Conservation (phyloP, 2,797 vertebrate species). For the Sebastes itinus region DNA sequence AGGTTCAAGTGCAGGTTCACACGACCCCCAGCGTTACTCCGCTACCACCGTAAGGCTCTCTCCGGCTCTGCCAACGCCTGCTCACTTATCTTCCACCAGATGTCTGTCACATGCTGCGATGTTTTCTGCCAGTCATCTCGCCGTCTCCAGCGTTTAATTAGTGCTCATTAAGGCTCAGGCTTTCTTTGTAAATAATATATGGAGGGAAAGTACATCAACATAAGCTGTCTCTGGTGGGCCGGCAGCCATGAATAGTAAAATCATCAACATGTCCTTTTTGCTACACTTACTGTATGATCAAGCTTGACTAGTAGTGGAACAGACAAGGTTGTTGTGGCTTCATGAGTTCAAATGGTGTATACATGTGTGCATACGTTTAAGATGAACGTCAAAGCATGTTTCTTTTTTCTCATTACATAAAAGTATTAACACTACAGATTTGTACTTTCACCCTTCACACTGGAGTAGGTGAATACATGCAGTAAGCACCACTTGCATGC, state of each 20-base stretch:
- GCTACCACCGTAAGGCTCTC: conserved; percentile 36
- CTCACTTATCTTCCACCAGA: conserved; percentile 72
- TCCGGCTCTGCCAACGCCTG: conserved; percentile 33
- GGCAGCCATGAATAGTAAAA: conserved; percentile 61
- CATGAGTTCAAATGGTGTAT: background rate
- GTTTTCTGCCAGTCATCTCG: conserved; percentile 80
- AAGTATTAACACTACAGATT: background rate
- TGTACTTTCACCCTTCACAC: conserved; percentile 19
- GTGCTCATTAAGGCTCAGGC: conserved; percentile 75
- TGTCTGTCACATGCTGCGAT: conserved; percentile 76
- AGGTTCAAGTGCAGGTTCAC: conserved; percentile 73
- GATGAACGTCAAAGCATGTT: background rate
- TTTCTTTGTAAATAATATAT: conserved; percentile 82
- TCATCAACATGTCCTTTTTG: conserved; percentile 50
- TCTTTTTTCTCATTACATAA: conserved; percentile 10
- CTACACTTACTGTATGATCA: conserved; percentile 54
- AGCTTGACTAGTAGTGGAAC: conserved; percentile 6
- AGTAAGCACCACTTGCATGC: conserved; percentile 2
- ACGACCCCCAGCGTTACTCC: conserved; percentile 51
- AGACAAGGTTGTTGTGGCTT: conserved; percentile 24
- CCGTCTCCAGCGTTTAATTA: conserved; percentile 79
- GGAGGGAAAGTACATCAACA: conserved; percentile 70
- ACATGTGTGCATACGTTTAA: background rate
- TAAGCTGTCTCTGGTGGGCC: conserved; percentile 68
- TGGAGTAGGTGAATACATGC: background rate